Percentiles rank a stretch among this genome's conserved stretches.
phyloP scores from a whole-genome alignment of 2,113 vertebrate species.

The Eptesicus fuscus region DNA sequence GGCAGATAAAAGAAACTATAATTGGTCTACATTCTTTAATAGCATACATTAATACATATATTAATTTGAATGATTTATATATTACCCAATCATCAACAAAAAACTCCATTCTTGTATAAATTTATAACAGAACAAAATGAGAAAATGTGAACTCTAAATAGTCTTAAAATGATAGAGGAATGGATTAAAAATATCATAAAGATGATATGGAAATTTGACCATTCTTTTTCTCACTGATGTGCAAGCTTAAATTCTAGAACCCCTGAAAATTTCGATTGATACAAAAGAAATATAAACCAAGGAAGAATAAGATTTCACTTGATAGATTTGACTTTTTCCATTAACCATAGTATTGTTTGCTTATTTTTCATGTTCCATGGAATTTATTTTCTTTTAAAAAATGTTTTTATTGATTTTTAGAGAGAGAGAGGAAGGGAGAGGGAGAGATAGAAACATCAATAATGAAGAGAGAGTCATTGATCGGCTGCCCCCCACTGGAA shows the following conservation, averaged over 20 bases:
- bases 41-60: background rate
- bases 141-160: background rate
- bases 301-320: background rate
- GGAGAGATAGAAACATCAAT: too few relatives aligned
- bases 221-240: background rate
- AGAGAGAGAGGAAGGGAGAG: too few relatives aligned
- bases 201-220: background rate
- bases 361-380: background rate
- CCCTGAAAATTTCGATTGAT: background rate
- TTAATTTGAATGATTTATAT: background rate
- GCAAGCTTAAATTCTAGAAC: background rate
- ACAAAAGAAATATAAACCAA: background rate
- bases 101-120: background rate
- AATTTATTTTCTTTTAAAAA: background rate
- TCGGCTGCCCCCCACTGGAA: too few relatives aligned
- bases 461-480: too few relatives aligned
- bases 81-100: background rate
- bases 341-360: background rate
- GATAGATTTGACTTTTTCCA: conserved; percentile 1
- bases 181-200: background rate
- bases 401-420: too few relatives aligned
- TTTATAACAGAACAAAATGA: conserved; percentile 9
- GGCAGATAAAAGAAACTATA: background rate
- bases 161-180: background rate
- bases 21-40: background rate